Conservation (phyloP, 2,113 vertebrate species). For the Varanus komodoensis region DNA sequence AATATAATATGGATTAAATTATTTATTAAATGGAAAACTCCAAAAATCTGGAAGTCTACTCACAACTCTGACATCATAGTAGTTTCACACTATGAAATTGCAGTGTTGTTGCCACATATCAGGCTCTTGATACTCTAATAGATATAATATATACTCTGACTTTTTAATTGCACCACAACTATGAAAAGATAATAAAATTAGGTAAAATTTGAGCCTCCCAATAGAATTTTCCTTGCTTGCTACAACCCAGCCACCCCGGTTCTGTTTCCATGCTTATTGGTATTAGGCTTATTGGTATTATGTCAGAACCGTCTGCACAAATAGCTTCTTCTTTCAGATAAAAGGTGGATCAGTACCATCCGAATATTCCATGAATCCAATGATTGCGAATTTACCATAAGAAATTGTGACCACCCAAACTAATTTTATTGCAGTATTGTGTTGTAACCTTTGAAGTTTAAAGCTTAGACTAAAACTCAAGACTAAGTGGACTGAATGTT, state of each 20-base stretch:
- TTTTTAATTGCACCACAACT: not conserved
- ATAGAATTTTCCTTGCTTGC: constrained; percentile 11
- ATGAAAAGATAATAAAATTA: constrained; percentile 17
- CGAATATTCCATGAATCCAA: not conserved
- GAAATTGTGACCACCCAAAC: not conserved
- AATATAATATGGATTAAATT: not conserved
- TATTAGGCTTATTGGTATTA: not conserved
- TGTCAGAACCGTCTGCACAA: not conserved
- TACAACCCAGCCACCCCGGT: not conserved
- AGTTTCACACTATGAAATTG: constrained; percentile 11
- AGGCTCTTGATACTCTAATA: not conserved
- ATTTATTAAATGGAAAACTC: not conserved
- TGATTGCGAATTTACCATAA: not conserved
- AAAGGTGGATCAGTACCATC: not conserved
- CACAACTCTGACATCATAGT: constrained; percentile 21
- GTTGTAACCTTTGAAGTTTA: not conserved
- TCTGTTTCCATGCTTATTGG: not conserved
- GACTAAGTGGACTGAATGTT: not conserved
- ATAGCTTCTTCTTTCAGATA: not conserved
- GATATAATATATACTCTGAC: not conserved
- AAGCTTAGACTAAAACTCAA: too few relatives aligned
- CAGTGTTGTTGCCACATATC: constrained; percentile 1
- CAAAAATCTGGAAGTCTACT: not conserved
- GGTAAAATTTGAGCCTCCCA: not conserved
- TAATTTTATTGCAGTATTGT: not conserved